These are phyloP conservation scores for Caenorhabditis sp. DNA, from an alignment of 2,888 invertebrate species.

Conservation along the genomic window DNA sequence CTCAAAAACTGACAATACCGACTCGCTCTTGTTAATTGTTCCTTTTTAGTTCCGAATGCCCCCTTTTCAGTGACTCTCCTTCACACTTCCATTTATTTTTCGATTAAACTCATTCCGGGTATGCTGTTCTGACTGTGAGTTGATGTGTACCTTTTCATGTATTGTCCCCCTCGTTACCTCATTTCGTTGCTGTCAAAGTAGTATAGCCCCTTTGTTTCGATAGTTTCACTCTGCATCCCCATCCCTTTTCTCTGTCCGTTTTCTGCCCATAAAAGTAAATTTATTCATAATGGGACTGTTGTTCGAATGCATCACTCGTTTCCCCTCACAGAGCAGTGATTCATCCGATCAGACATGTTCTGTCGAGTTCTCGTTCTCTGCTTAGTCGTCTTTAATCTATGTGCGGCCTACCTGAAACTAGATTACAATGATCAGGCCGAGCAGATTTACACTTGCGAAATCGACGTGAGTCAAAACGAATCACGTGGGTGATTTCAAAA, in stretches of 20 bases:
- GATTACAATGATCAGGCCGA: conserved; percentile 7
- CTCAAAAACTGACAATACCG: conserved; percentile 38
- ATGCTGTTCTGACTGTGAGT: conserved; percentile 5
- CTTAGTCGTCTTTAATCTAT: not conserved
- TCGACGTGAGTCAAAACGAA: conserved; percentile 31
- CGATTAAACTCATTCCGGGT: not conserved
- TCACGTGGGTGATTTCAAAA: not conserved
- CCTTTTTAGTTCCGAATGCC: not conserved
- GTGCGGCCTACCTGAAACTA: not conserved
- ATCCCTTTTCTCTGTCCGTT: not conserved
- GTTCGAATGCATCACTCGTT: not conserved
- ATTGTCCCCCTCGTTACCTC: conserved; percentile 2
- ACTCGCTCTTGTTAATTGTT: conserved; percentile 9
- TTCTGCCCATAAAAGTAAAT: conserved; percentile 39
- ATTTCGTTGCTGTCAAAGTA: not conserved
- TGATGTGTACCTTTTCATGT: not conserved
- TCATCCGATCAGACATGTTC: conserved; percentile 24
- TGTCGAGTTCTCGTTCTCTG: not conserved
- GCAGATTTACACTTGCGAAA: conserved; percentile 33
- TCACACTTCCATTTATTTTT: not conserved
- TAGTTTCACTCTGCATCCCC: not conserved
- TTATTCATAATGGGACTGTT: conserved; percentile 13
- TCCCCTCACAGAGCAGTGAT: not conserved
- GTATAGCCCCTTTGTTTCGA: not conserved
- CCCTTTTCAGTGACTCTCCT: not conserved